phyloP scores from a whole-genome alignment of 2,797 vertebrate genomes.

The Philypnodon macrostomus region DNA sequence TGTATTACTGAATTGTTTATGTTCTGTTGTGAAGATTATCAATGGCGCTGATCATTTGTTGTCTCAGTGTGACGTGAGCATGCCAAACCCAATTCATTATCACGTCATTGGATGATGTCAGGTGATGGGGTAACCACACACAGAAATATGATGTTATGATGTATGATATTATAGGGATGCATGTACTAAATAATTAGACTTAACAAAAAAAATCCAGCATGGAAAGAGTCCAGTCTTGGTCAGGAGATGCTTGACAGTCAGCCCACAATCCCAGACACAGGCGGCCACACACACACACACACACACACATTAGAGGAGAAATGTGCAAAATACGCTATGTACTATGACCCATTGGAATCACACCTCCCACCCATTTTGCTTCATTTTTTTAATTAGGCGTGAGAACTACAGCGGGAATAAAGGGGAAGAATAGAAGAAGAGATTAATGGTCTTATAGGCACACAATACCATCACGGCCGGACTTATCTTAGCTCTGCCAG shows the following conservation, averaged over 20 bases:
- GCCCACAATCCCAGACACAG: constrained; percentile 48
- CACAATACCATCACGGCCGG: constrained; percentile 59
- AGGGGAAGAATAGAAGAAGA: constrained; percentile 44
- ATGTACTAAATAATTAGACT: constrained; percentile 72
- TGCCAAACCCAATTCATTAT: not conserved
- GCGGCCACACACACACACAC: constrained; percentile 31
- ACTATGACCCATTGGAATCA: constrained; percentile 71
- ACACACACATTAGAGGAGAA: constrained; percentile 26
- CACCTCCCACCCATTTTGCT: constrained; percentile 69
- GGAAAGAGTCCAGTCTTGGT: constrained; percentile 64
- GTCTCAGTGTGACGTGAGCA: not conserved
- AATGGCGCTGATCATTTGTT: not conserved
- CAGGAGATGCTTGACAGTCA: constrained; percentile 64
- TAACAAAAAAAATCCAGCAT: constrained; percentile 43
- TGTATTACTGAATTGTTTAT: too few relatives aligned
- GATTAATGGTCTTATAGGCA: constrained; percentile 61
- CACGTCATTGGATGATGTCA: not conserved
- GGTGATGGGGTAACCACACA: constrained; percentile 19
- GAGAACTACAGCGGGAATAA: constrained; percentile 48
- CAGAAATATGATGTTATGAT: too few relatives aligned
- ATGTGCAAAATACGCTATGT: constrained; percentile 42
- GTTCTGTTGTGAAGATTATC: not conserved
- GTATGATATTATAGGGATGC: too few relatives aligned
- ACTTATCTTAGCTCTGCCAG: constrained; percentile 78
- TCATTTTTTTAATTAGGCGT: constrained; percentile 76